Evolutionary conservation across 2,797 vertebrate species (phyloP).

Genomic region (Acipenser oxyrinchus): DNA sequence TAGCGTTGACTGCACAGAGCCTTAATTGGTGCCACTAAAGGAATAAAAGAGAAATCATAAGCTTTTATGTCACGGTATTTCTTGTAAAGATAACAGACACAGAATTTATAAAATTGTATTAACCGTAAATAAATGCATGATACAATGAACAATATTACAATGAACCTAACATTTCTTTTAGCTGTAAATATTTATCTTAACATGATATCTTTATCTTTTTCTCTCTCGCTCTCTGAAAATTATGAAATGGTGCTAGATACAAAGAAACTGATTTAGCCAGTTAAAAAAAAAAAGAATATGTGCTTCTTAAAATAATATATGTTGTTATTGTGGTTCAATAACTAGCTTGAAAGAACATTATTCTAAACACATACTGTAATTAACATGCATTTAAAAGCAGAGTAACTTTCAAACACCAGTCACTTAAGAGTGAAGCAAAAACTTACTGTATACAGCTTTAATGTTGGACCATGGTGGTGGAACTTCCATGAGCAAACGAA

Average conservation of each 20-base stretch:
- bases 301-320: too few species aligned
- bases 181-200: slow-evolving; percentile 14
- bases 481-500: slow-evolving; percentile 81
- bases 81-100: slow-evolving; percentile 8
- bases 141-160: slow-evolving; percentile 18
- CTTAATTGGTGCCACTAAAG: slow-evolving; percentile 94
- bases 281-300: too few species aligned
- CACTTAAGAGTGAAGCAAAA: slow-evolving; percentile 11
- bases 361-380: too few species aligned
- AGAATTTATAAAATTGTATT: slow-evolving; percentile 10
- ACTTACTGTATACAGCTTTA: slow-evolving; percentile 96
- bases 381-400: too few species aligned
- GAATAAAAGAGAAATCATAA: slow-evolving; percentile 17
- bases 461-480: slow-evolving; percentile 81
- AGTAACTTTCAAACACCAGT: too few species aligned
- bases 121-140: background rate
- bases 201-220: too few species aligned
- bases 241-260: too few species aligned
- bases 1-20: slow-evolving; percentile 90
- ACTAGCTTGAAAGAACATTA: too few species aligned
- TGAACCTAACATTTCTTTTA: slow-evolving; percentile 11
- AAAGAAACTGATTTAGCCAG: too few species aligned
- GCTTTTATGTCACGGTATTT: slow-evolving; percentile 9
- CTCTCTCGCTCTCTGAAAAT: too few species aligned
- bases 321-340: too few species aligned